phyloP scores from a whole-genome alignment of 2,888 invertebrate species.

The Hetaerina titia region DNA sequence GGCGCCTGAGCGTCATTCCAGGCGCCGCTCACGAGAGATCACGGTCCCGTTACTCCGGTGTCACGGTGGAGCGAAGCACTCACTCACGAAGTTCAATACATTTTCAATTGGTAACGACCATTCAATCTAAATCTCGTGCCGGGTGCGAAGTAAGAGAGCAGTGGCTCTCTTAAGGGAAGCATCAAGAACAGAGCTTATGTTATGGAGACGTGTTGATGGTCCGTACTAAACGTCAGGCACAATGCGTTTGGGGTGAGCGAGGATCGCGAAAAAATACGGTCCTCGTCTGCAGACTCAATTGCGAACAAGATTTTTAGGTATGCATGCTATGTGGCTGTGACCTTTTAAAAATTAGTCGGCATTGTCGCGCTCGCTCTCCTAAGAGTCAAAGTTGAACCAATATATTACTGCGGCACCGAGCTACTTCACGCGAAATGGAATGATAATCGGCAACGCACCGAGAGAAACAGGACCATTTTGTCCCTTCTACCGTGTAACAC shows the following conservation, averaged over 20 bases:
- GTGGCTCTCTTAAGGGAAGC: background rate
- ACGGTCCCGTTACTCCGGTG: slow-evolving; percentile 8
- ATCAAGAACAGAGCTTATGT: background rate
- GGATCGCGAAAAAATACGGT: background rate
- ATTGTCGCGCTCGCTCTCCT: too few species aligned
- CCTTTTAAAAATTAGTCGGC: too few species aligned
- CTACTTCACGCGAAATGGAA: too few species aligned
- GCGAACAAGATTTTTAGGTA: background rate
- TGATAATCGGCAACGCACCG: too few species aligned
- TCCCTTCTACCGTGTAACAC: too few species aligned
- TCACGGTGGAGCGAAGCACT: slow-evolving; percentile 20
- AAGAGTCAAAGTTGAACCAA: too few species aligned
- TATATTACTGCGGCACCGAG: too few species aligned
- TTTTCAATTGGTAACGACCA: background rate
- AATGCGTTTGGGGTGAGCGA: background rate
- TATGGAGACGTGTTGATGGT: background rate
- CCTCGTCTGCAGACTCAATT: background rate
- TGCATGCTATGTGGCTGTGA: background rate
- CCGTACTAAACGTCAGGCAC: background rate
- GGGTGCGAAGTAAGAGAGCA: background rate
- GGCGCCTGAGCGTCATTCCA: background rate
- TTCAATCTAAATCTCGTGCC: background rate
- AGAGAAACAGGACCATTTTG: too few species aligned
- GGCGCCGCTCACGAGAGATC: background rate
- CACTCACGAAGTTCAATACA: slow-evolving; percentile 20